Base-by-base conservation (phyloP, 1,140 invertebrate species). In the Danaus melanippus region DNA sequence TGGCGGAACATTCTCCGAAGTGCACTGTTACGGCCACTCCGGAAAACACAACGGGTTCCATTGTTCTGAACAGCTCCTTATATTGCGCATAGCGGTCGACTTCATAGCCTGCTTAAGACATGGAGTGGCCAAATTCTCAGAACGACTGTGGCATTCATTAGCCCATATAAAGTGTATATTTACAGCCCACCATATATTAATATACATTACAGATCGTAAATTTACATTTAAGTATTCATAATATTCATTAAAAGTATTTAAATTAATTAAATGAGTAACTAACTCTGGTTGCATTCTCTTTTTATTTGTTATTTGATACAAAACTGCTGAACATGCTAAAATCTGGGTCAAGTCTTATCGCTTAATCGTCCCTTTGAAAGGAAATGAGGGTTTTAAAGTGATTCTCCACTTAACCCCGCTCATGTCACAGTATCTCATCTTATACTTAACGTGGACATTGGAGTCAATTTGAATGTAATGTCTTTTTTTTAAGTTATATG, bases 1-100 rank as follows among this genome's bases (percentile, higher is more conserved):
- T 73, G 70, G 68, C 68, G 67, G 67, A 69, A 78, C 74, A 79
- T 81, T 82, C 64, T 67, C 73, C 76, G 80, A 82, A 81, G 71
- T 74, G 58, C 53, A 63, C 69, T 54, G 63, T 70, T 71, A 75
- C 67, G 65, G 72, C 49, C 58, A 67, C 56, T 69, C 71, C 72
- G 72, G 74, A 77, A 78, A 70, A 69, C 60, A 74, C 71, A 78
- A 73, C 67, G 66, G 63, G 12, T 50, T 50, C 81, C 66, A 84
- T 82, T 84, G 79, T 82, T 81, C 52, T 52, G 50, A 62, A 60
- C 52, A 61, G 64, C 68, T 76, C 77, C 76, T 73, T 82, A 82
- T 82, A 80, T 73, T 75, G 74, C 74, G 52, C 53, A 61, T 78
- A 81, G 78, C 79, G 79, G 79, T 73, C 43, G 56, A 73, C 76